Conservation (phyloP, 2,888 invertebrate genomes). For the Megastigmus dorsalis region DNA sequence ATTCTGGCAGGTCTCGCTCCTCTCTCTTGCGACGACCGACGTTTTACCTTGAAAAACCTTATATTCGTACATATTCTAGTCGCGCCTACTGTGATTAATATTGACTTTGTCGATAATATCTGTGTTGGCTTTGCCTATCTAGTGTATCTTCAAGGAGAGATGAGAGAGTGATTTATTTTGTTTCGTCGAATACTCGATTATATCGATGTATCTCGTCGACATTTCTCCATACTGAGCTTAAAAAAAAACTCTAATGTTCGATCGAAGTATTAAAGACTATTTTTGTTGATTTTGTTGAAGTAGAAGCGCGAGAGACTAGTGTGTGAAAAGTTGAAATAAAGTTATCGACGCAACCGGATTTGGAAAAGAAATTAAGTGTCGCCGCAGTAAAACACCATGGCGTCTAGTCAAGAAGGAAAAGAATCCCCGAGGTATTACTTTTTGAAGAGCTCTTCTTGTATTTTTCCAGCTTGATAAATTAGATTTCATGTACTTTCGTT, state of each 20-base stretch:
- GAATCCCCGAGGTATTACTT: conserved; percentile 70
- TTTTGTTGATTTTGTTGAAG: too few relatives aligned
- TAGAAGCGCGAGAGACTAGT: background rate
- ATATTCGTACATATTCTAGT: background rate
- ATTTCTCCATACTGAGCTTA: too few relatives aligned
- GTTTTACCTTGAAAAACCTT: background rate
- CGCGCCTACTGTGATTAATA: background rate
- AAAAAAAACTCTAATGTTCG: too few relatives aligned
- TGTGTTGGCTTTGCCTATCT: too few relatives aligned
- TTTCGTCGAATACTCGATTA: too few relatives aligned
- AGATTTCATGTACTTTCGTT: background rate
- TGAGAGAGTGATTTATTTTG: background rate
- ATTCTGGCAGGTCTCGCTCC: too few relatives aligned
- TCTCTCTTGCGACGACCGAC: too few relatives aligned
- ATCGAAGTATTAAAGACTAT: too few relatives aligned
- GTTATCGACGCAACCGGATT: too few relatives aligned
- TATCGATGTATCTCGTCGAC: too few relatives aligned
- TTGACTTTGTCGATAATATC: background rate
- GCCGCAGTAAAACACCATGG: conserved; percentile 60
- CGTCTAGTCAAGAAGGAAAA: conserved; percentile 70
- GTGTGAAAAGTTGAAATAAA: background rate
- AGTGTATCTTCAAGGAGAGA: too few relatives aligned
- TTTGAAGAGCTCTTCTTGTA: background rate
- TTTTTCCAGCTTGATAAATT: background rate
- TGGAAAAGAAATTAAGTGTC: background rate